These are phyloP conservation scores for Cataglyphis rosenhaueri DNA, from an alignment of 2,888 invertebrate genomes.

Conservation along the genomic window DNA sequence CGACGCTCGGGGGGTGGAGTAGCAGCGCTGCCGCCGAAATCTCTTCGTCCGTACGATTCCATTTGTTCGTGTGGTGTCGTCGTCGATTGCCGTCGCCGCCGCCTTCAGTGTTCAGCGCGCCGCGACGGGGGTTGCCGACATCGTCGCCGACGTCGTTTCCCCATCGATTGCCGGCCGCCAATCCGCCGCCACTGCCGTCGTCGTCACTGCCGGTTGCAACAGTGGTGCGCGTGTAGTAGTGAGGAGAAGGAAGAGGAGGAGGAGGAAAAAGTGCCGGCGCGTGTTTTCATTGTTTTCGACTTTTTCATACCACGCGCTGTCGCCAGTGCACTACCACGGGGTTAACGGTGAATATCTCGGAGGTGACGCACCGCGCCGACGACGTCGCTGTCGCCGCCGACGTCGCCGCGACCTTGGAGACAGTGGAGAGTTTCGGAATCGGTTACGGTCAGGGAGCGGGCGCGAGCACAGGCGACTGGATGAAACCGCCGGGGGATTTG, in stretches of 20 bases:
- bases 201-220: conserved; percentile 8
- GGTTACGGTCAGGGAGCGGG: conserved; percentile 82
- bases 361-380: conserved; percentile 78
- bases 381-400: conserved; percentile 72
- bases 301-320: conserved; percentile 48
- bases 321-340: conserved; percentile 69
- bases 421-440: conserved; percentile 85
- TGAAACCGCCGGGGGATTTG: conserved; percentile 90
- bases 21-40: conserved; percentile 75
- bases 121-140: conserved; percentile 55
- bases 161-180: conserved; percentile 48
- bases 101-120: conserved; percentile 36
- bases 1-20: conserved; percentile 74
- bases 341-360: conserved; percentile 81
- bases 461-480: conserved; percentile 85
- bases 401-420: conserved; percentile 79
- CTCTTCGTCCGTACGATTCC: conserved; percentile 63
- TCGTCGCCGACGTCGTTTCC: conserved; percentile 31
- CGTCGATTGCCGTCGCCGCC: conserved; percentile 50
- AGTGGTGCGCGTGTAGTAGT: conserved; percentile 37
- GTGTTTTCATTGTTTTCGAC: conserved; percentile 3
- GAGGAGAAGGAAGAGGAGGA: background rate
- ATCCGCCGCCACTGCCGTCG: conserved; percentile 8
- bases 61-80: conserved; percentile 53
- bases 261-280: conserved; percentile 18